phyloP scores from a whole-genome alignment of 2,113 vertebrate species.

The Xiphophorus maculatus region DNA sequence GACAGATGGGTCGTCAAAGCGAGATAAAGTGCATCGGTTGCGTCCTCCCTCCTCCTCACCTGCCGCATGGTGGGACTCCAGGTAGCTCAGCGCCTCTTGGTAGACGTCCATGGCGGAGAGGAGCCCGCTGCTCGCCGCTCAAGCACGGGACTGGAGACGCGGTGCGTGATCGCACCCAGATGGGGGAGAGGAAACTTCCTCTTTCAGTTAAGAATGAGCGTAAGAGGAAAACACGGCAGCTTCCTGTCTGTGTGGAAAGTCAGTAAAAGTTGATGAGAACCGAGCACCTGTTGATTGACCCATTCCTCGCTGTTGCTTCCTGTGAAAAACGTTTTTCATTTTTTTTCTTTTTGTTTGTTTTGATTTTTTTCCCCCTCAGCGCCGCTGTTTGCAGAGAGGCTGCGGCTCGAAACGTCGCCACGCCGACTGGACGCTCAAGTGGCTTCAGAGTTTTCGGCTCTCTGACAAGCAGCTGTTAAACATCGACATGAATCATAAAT shows the following conservation, averaged over 20 bases:
- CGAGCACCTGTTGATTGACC: constrained; percentile 1
- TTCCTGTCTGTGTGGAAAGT: constrained; percentile 42
- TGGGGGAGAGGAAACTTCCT: constrained; percentile 62
- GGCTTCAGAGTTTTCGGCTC: no score
- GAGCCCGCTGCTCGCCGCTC: neutral
- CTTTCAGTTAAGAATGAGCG: constrained; percentile 46
- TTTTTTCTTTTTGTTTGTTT: no score
- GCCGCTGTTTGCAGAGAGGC: neutral
- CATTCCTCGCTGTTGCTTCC: constrained; percentile 34
- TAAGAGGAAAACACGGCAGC: constrained; percentile 45
- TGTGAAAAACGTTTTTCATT: neutral
- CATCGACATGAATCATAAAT: neutral
- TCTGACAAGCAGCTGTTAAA: no score
- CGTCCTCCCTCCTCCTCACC: constrained; percentile 43
- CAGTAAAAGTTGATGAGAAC: neutral
- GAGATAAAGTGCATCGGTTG: neutral
- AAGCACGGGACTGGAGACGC: neutral
- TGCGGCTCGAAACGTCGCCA: neutral
- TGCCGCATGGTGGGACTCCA: constrained; percentile 45
- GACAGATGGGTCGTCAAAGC: neutral
- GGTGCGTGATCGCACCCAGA: neutral
- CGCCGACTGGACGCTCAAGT: neutral
- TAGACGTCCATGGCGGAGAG: constrained; percentile 70
- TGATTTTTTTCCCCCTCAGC: neutral
- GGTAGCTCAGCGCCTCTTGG: constrained; percentile 70